Base-by-base conservation (phyloP, 2,113 vertebrate genomes). In the Bos javanicus region DNA sequence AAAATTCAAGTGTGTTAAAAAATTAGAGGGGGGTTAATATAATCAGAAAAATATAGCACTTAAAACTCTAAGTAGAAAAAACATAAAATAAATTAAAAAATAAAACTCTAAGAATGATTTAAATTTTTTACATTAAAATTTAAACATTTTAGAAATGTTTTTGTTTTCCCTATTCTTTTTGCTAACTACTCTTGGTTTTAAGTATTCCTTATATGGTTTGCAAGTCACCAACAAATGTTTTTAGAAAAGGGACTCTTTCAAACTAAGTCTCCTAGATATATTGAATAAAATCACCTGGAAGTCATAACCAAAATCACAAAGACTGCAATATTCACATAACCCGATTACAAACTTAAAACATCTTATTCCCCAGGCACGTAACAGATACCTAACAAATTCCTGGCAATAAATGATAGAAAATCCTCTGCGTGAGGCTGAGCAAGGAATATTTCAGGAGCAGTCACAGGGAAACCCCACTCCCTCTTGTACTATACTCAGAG, bases 251-350 rank as follows among this genome's bases (percentile, higher is more conserved):
- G 26, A 95, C 39, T 95, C 28, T 26, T 82, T 97, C 71, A 94
- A 94, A 93, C 1, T n/a, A 17, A 48, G 23, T 84, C 80, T 92
- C 46, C 46, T 60, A 54, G 28, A 46, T 57, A 81, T 78, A 86
- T 2, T 92, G 19, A 94, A 80, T 95, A 90, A 90, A 95, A 67
- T 78, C 83, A 94, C 76, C 59, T 87, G 43, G 52, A 94, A 92
- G 50, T 87, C 88, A 95, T 78, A 90, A 89, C 50, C 6, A 23
- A 91, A 56, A 89, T 89, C 28, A 67, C 14, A 81, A 97, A 87
- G 67, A 94, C 0, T 67, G 36, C 36, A 71, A 94, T 78, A 94
- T 62, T 50, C n/a, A 87, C 14, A 48, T 33, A 43, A 88, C 81
- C 56, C 26, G 6, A 48, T 86, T 88, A 74, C 25, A 57, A 96